These are phyloP conservation scores for Cerceris rybyensis DNA, from an alignment of 2,888 invertebrate genomes.

Conservation along the genomic window DNA sequence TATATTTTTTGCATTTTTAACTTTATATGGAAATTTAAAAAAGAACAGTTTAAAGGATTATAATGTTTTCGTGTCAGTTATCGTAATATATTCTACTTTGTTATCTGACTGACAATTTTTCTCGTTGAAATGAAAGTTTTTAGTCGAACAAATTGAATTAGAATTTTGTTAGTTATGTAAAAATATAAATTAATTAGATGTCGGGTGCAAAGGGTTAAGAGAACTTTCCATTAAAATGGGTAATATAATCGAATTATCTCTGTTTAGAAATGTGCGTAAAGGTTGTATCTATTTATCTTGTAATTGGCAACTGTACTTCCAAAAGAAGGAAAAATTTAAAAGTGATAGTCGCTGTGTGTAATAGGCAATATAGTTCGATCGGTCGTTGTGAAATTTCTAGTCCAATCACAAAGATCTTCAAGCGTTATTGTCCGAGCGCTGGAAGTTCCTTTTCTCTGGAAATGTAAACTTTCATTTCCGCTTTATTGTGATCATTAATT, in stretches of 20 bases:
- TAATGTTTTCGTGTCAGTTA: no score
- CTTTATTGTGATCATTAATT: slow-evolving; percentile 12
- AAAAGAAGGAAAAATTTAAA: slow-evolving; percentile 52
- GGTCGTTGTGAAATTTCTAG: slow-evolving; percentile 64
- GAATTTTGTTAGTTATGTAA: background rate
- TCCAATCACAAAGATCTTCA: slow-evolving; percentile 56
- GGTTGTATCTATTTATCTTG: slow-evolving; percentile 25
- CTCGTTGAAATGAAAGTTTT: no score
- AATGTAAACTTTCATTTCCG: slow-evolving; percentile 12
- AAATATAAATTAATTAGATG: background rate
- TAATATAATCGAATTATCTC: slow-evolving; percentile 17
- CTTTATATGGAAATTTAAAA: no score
- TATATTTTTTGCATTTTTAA: no score
- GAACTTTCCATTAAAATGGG: slow-evolving; percentile 9
- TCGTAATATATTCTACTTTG: no score
- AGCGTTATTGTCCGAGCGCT: slow-evolving; percentile 54
- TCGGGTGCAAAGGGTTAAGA: background rate
- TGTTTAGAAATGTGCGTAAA: slow-evolving; percentile 30
- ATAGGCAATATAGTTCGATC: slow-evolving; percentile 73
- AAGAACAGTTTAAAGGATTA: no score
- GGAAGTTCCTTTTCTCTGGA: slow-evolving; percentile 48
- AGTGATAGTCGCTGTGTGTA: slow-evolving; percentile 69
- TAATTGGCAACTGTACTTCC: slow-evolving; percentile 56
- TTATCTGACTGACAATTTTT: no score
- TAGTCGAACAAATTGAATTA: no score